Percentiles rank a stretch among this genome's conserved stretches.
phyloP scores from a whole-genome alignment of 1,140 invertebrate species.

The Cardiocondyla obscurior region DNA sequence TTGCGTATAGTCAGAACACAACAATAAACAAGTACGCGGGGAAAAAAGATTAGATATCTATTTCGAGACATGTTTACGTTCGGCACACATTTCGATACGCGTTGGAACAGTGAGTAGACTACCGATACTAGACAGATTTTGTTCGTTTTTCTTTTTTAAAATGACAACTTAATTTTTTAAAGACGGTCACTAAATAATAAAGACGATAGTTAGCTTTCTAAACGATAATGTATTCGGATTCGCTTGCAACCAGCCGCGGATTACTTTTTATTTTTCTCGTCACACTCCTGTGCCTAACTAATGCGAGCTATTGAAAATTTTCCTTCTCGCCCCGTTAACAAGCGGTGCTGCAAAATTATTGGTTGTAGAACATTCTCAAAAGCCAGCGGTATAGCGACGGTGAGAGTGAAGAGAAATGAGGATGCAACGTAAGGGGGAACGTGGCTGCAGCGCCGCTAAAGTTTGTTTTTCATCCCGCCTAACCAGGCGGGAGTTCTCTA shows the following conservation, averaged over 20 bases:
- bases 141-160: too few relatives aligned
- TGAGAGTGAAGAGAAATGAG: not conserved
- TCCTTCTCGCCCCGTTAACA: slow-evolving; percentile 38
- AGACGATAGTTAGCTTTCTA: not conserved
- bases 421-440: not conserved
- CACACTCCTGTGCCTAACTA: not conserved
- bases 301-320: slow-evolving; percentile 18
- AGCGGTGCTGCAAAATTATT: slow-evolving; percentile 42
- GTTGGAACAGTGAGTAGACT: too few relatives aligned
- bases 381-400: slow-evolving; percentile 16
- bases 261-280: not conserved
- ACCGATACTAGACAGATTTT: too few relatives aligned
- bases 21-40: too few relatives aligned
- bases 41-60: too few relatives aligned
- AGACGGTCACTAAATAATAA: too few relatives aligned
- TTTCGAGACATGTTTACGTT: too few relatives aligned
- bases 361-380: slow-evolving; percentile 51
- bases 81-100: too few relatives aligned
- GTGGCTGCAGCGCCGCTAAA: slow-evolving; percentile 21
- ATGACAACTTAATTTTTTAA: too few relatives aligned
- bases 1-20: too few relatives aligned
- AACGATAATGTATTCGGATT: not conserved
- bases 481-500: slow-evolving; percentile 45
- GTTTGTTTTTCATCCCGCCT: slow-evolving; percentile 57
- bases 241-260: too few relatives aligned